Base-by-base conservation (phyloP, 2,113 vertebrate species). In the Emydocephalus ijimae region DNA sequence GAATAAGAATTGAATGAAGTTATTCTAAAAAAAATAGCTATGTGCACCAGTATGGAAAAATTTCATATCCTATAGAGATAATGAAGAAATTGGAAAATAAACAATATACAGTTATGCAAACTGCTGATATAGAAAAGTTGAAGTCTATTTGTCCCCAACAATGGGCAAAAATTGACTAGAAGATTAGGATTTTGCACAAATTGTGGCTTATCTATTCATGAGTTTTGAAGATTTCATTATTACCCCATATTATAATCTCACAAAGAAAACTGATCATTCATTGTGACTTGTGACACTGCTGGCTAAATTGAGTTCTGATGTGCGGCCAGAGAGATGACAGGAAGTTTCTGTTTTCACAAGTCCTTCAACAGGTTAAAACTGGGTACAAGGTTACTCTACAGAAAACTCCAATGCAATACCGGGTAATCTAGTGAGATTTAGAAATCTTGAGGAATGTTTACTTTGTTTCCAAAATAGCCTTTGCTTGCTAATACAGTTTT, bases 291-390 rank as follows among this genome's bases (percentile, higher is more conserved):
- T 54, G 56, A 69, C 2, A 26, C 39, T 88, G 64, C 23, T 24
- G 21, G 11, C 88, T 92, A n/a, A 88, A 26, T 50, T 91, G 59
- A 50, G 26, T 50, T n/a, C 64, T 61, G 64, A 20, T 88, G 43
- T 20, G 0, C n/a, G 85, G 43, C 87, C 39, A 56, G 11, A 11
- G 24, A 61, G 9, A 12, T 7, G 21, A 81, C 39, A 56, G 85
- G 92, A 90, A 87, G 74, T 6, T 26, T 55, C 39, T 91, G 69
- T 89, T 89, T 91, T 56, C 48, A 55, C 90, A 85, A 61, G 10
- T 14, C 6, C 88, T 45, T 86, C 45, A 34, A 52, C 15, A 85
- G 54, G 10, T 18, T 26, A 9, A 34, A 3, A 24, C 50, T 18
- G 23, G 48, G 45, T 26, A 24, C 54, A 12, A 39, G 11, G 26